These are phyloP conservation scores for Martes martes DNA, from an alignment of 2,113 vertebrate species.

Conservation along the genomic window DNA sequence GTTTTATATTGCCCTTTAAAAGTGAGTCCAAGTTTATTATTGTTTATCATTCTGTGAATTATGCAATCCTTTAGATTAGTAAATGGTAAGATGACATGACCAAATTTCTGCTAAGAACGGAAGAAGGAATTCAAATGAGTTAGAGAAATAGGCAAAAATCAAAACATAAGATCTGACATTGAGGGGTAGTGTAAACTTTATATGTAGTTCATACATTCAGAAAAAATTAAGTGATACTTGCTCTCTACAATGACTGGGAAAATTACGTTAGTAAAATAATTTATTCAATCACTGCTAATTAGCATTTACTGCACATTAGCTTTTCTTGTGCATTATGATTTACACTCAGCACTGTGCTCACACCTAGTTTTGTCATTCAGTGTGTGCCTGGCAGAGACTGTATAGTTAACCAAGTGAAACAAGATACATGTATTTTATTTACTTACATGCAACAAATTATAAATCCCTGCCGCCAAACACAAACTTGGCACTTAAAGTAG, in stretches of 20 bases:
- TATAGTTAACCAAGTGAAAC: background rate
- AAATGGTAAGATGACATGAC: background rate
- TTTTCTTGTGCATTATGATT: background rate
- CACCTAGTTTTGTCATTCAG: background rate
- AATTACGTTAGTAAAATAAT: conserved; percentile 46
- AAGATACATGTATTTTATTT: background rate
- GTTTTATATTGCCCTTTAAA: background rate
- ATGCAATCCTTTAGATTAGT: background rate
- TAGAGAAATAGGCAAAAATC: conserved; percentile 52
- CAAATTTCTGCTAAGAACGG: background rate
- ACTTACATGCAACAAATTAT: background rate
- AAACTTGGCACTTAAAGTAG: background rate
- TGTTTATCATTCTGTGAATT: background rate
- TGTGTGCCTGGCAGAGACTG: background rate
- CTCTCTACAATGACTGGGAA: background rate
- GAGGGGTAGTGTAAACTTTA: background rate
- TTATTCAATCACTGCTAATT: background rate
- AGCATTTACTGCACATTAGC: background rate
- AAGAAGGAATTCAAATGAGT: background rate
- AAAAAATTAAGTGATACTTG: conserved; percentile 30
- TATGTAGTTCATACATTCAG: conserved; percentile 39
- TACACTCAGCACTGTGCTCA: background rate
- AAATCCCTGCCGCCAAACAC: background rate
- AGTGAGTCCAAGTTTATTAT: background rate
- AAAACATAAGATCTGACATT: conserved; percentile 23